Percentiles rank a stretch among this genome's conserved stretches.
Conservation (phyloP, 2,113 vertebrate genomes). For the Saccopteryx bilineata region DNA sequence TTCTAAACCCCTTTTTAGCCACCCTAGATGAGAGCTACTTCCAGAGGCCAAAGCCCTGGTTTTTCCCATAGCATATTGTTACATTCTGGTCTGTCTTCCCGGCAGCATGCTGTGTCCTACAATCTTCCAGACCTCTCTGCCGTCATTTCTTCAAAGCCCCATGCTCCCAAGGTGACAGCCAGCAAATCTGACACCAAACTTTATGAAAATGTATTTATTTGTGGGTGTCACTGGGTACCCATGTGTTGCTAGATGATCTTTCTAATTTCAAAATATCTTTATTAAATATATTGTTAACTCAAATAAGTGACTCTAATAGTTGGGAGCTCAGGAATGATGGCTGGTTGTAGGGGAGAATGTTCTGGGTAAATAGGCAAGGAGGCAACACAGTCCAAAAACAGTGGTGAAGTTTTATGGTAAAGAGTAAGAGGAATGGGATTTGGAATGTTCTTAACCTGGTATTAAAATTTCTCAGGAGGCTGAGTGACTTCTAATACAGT, state of each 20-base stretch:
- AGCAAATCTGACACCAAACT: slow-evolving; percentile 7
- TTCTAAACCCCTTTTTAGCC: not conserved
- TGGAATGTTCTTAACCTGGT: not conserved
- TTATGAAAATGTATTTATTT: slow-evolving; percentile 50
- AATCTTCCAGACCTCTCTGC: not conserved
- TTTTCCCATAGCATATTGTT: not conserved
- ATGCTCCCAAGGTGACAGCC: not conserved
- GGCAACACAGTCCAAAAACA: not conserved
- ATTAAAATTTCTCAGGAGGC: slow-evolving; percentile 3
- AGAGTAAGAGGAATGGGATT: not conserved
- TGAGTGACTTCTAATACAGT: not conserved
- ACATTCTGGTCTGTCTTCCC: slow-evolving; percentile 30
- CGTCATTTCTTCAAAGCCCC: not conserved
- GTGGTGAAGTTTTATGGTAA: not conserved
- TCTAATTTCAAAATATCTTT: slow-evolving; percentile 7
- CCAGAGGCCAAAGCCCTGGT: not conserved
- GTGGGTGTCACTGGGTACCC: not conserved
- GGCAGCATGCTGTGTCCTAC: not conserved
- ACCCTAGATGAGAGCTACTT: not conserved
- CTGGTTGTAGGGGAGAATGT: not conserved
- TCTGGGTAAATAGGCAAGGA: not conserved
- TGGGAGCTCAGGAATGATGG: not conserved
- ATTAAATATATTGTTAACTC: not conserved
- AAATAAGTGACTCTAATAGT: slow-evolving; percentile 32
- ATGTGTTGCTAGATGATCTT: not conserved